A percentile compares a stretch with the other conserved stretches of the same genome.
These are phyloP conservation scores for Trissoscelio sp. DNA, from an alignment of 2,888 invertebrate species.

Conservation along the genomic window DNA sequence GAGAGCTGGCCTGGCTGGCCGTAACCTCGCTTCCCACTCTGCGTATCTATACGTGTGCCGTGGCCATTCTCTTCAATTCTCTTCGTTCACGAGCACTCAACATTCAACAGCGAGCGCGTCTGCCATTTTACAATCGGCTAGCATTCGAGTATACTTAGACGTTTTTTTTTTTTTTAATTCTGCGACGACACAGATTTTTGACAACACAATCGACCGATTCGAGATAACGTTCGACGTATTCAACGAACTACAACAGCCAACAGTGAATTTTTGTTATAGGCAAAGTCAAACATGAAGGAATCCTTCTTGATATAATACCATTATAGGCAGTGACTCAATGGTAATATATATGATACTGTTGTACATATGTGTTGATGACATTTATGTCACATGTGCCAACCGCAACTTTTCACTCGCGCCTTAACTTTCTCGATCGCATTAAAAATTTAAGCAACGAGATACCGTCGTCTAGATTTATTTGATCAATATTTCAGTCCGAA, in stretches of 20 bases:
- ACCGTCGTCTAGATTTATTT: slow-evolving; percentile 12
- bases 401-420: slow-evolving; percentile 50
- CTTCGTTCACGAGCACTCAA: slow-evolving; percentile 1
- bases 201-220: neutral
- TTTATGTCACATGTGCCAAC: slow-evolving; percentile 65
- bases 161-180: slow-evolving; percentile 25
- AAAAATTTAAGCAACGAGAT: slow-evolving; percentile 30
- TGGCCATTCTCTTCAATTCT: slow-evolving; percentile 30
- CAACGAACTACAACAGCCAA: neutral
- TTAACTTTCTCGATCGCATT: slow-evolving; percentile 46
- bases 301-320: slow-evolving; percentile 55
- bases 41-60: neutral
- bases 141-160: neutral
- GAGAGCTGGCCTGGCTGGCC: neutral
- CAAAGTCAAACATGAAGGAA: no score
- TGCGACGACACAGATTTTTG: neutral
- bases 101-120: slow-evolving; percentile 18
- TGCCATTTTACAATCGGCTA: slow-evolving; percentile 44
- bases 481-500: no score
- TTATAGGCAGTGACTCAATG: slow-evolving; percentile 62
- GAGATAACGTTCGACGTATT: neutral
- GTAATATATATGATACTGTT: slow-evolving; percentile 43
- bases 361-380: slow-evolving; percentile 61
- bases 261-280: no score
- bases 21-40: slow-evolving; percentile 11